These are phyloP conservation scores for Thumatha senex DNA, from an alignment of 2,888 invertebrate genomes.

Conservation along the genomic window DNA sequence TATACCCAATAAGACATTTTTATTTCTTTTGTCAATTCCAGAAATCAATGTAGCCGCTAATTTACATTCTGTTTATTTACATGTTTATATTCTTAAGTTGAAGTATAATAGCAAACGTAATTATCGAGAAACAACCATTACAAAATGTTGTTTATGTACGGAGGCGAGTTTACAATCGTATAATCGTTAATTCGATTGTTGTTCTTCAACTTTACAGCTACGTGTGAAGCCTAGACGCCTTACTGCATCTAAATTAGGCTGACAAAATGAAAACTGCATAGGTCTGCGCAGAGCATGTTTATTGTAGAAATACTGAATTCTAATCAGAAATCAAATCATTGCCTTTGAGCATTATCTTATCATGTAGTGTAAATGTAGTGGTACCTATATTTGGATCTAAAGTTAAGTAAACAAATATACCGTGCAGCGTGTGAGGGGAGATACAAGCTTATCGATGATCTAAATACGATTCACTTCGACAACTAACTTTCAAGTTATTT, in stretches of 20 bases:
- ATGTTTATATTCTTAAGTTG: constrained; percentile 7
- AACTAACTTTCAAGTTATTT: constrained; percentile 3
- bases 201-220: constrained; percentile 13
- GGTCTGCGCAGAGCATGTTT: constrained; percentile 6
- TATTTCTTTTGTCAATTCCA: constrained; percentile 11
- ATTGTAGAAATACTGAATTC: neutral
- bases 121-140: constrained; percentile 10
- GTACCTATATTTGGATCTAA: constrained; percentile 18
- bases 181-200: constrained; percentile 13
- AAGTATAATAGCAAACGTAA: constrained; percentile 11
- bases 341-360: constrained; percentile 12
- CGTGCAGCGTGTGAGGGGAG: constrained; percentile 19
- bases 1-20: neutral
- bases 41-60: constrained; percentile 11
- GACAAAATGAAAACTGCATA: constrained; percentile 23
- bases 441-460: constrained; percentile 15
- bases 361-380: constrained; percentile 17
- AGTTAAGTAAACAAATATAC: constrained; percentile 28
- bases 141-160: constrained; percentile 8
- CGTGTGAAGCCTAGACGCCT: constrained; percentile 11
- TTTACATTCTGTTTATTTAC: constrained; percentile 11
- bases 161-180: constrained; percentile 9
- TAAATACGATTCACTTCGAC: constrained; percentile 7
- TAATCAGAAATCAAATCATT: constrained; percentile 4
- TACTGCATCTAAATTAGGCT: constrained; percentile 23